Base-by-base conservation (phyloP, 2,113 vertebrate genomes). In the Mastomys natalensis region DNA sequence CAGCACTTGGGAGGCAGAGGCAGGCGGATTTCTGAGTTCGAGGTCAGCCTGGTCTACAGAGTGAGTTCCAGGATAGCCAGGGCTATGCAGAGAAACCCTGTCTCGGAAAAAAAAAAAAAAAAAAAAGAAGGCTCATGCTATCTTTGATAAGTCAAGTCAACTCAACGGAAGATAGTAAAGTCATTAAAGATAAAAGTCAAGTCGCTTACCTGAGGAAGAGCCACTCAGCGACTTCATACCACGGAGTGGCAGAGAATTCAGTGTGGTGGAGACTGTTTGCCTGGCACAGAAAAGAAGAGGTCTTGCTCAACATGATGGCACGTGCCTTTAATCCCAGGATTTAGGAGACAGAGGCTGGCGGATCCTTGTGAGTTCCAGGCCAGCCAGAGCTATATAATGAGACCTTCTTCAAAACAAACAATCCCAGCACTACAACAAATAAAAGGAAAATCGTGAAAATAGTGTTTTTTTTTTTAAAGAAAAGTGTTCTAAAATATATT, bases 91-190 rank as follows among this genome's bases (percentile, higher is more conserved):
- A n/a, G n/a, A n/a, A n/a, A n/a, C n/a, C n/a, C n/a, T n/a, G n/a
- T n/a, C n/a, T n/a, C n/a, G n/a, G n/a, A n/a, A n/a, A n/a, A n/a
- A n/a, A n/a, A n/a, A n/a, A n/a, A n/a, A n/a, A n/a, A n/a, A n/a
- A n/a, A n/a, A n/a, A n/a, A n/a, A 90, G 62, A 68, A 92, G 82
- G 66, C 53, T 15, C 29, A 5, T 94, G 64, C 43, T 53, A 76
- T 87, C 78, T 93, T 91, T 68, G 58, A 77, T 48, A 94, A 95
- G 70, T 86, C 70, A 78, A 85, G 90, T 3, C 31, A 74, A 94
- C 13, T 64, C 51, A 11, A 24, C 29, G 37, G 66, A 91, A 92
- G 64, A 73, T 13, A 78, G 76, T 64, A 29, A 64, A 64, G 62
- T 64, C 62, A 64, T 64, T 64, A 64, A 64, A 64, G 62, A 29